phyloP scores from a whole-genome alignment of 2,888 invertebrate genomes.

The Campoletis raptor region DNA sequence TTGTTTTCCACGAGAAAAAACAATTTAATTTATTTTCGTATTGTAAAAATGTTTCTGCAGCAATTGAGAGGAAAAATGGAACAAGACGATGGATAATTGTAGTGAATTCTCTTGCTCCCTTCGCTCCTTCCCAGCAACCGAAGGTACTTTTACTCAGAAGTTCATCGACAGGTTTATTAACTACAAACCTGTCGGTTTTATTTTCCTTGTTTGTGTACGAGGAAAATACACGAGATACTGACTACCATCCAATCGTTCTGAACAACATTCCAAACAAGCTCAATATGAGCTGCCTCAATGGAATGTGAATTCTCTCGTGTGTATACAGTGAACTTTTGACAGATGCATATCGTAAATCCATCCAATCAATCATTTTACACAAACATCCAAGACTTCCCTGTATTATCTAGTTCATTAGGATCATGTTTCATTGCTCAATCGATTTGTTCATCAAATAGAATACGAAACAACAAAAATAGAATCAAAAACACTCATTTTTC shows the following conservation, averaged over 20 bases:
- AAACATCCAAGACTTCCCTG: not conserved
- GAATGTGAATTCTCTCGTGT: slow-evolving; percentile 57
- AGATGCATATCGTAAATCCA: slow-evolving; percentile 50
- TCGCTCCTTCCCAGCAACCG: not conserved
- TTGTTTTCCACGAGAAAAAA: not conserved
- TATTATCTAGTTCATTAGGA: slow-evolving; percentile 11
- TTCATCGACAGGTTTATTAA: slow-evolving; percentile 55
- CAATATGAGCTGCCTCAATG: slow-evolving; percentile 36
- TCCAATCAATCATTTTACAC: slow-evolving; percentile 48
- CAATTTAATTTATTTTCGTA: slow-evolving; percentile 4
- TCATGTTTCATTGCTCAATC: not conserved
- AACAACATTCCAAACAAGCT: slow-evolving; percentile 62
- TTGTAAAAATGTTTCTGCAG: slow-evolving; percentile 14
- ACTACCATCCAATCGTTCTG: slow-evolving; percentile 32
- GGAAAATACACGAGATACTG: slow-evolving; percentile 15
- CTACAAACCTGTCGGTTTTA: slow-evolving; percentile 22
- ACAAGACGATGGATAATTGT: slow-evolving; percentile 47
- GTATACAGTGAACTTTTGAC: slow-evolving; percentile 35
- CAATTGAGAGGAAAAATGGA: slow-evolving; percentile 15
- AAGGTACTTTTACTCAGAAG: not conserved
- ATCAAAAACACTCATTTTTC: not conserved
- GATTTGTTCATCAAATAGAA: not conserved
- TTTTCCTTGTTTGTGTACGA: not conserved
- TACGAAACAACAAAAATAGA: not conserved
- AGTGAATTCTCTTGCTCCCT: slow-evolving; percentile 23